These are phyloP conservation scores for Microcebus lehilahytsara DNA, from an alignment of 2,113 vertebrate species.

Conservation along the genomic window DNA sequence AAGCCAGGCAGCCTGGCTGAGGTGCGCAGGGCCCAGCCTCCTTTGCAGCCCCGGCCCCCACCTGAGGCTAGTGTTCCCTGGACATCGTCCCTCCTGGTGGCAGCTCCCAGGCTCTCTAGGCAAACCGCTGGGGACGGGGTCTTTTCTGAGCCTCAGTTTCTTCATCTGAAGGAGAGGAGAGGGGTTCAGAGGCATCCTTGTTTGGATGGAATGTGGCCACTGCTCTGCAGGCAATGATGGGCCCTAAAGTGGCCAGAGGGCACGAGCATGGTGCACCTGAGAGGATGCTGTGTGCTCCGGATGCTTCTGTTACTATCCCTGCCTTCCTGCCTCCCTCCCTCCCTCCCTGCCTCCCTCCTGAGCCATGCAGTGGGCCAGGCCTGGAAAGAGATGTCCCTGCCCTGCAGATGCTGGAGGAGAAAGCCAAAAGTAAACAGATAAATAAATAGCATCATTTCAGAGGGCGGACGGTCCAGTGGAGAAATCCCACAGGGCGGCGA, in stretches of 20 bases:
- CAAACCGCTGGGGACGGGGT: background rate
- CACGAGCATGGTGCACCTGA: no score
- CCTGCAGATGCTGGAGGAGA: background rate
- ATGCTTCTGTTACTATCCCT: background rate
- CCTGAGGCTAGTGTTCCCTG: fast-evolving
- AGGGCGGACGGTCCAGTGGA: fast-evolving
- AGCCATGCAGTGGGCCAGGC: no score
- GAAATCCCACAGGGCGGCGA: background rate
- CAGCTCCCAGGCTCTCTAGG: background rate
- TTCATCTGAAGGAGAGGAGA: background rate
- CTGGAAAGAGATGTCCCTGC: background rate
- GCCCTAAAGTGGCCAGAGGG: background rate
- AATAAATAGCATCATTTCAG: background rate
- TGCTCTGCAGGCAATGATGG: background rate
- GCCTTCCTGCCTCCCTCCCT: no score
- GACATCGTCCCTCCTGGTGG: background rate
- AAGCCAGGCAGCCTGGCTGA: fast-evolving
- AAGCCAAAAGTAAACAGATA: background rate
- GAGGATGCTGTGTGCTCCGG: background rate
- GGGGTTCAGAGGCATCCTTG: fast-evolving
- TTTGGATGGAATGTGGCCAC: fast-evolving
- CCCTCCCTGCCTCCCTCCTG: no score
- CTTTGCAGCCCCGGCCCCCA: no score
- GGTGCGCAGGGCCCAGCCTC: background rate
- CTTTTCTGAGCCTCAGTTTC: background rate